Evolutionary conservation across 2,113 vertebrate species (phyloP).

Genomic region (Melanotaenia duboulayi): DNA sequence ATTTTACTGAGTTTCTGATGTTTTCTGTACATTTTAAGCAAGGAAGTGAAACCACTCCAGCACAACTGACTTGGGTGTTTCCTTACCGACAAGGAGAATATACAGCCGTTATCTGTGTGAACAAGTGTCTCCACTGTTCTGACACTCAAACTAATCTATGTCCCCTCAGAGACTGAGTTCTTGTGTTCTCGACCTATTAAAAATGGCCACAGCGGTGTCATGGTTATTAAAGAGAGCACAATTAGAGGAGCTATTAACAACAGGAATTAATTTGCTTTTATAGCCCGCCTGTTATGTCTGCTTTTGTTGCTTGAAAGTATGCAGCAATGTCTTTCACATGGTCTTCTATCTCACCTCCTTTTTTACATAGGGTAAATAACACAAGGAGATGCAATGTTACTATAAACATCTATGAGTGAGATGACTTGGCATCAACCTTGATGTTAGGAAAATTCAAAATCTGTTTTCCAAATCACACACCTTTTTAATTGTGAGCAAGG

Average conservation of each 20-base stretch:
- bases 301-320: conserved; percentile 41
- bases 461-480: neutral
- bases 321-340: neutral
- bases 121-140: conserved; percentile 27
- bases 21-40: neutral
- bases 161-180: conserved; percentile 56
- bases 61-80: neutral
- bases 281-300: conserved; percentile 37
- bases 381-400: neutral
- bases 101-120: conserved; percentile 35
- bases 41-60: neutral
- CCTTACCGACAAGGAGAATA: conserved; percentile 13
- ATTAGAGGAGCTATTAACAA: conserved; percentile 74
- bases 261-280: conserved; percentile 72
- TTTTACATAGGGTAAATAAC: neutral
- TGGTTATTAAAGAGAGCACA: conserved; percentile 65
- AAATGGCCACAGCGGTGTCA: conserved; percentile 60
- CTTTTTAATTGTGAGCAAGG: neutral
- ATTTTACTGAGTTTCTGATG: neutral
- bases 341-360: neutral
- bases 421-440: neutral
- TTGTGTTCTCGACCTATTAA: conserved; percentile 69
- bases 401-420: neutral
- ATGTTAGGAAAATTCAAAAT: conserved; percentile 1
- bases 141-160: conserved; percentile 50